Evolutionary conservation across 1,140 invertebrate genomes (phyloP).

Genomic region (Aphelinus atriplicis): DNA sequence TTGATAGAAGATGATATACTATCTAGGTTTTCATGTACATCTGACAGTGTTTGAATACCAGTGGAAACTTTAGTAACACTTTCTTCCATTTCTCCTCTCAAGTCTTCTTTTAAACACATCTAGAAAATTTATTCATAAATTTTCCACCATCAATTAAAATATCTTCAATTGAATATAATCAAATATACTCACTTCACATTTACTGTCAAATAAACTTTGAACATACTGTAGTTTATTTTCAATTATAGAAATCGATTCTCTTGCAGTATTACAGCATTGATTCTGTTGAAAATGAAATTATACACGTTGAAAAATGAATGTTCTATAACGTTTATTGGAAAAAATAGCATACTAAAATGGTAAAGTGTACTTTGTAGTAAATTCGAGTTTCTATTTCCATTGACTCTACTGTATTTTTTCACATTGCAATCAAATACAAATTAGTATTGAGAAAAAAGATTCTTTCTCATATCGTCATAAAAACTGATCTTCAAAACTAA

Average conservation of each 20-base stretch:
- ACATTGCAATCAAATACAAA: background rate
- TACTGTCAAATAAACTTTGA: constrained; percentile 35
- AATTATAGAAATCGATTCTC: constrained; percentile 23
- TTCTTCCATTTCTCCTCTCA: constrained; percentile 26
- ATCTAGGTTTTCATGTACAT: constrained; percentile 49
- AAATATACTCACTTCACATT: constrained; percentile 30
- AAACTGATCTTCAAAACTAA: constrained; percentile 11
- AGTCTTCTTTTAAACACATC: constrained; percentile 30
- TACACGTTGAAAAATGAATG: background rate
- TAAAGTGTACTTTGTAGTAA: constrained; percentile 6
- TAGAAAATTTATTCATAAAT: constrained; percentile 6
- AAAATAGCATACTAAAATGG: background rate
- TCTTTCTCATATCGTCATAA: constrained; percentile 1
- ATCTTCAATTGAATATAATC: background rate
- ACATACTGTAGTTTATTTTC: constrained; percentile 38
- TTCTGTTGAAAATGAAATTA: constrained; percentile 29
- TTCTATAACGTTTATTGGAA: background rate
- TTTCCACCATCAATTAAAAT: too few species aligned
- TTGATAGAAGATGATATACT: constrained; percentile 42
- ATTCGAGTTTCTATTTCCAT: background rate
- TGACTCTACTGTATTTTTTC: background rate
- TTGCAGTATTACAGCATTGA: background rate
- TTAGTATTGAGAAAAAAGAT: background rate
- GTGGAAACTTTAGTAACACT: constrained; percentile 44
- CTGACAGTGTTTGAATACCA: constrained; percentile 46